Conservation (phyloP, 2,888 invertebrate genomes). For the Sarcophaga rosellei region DNA sequence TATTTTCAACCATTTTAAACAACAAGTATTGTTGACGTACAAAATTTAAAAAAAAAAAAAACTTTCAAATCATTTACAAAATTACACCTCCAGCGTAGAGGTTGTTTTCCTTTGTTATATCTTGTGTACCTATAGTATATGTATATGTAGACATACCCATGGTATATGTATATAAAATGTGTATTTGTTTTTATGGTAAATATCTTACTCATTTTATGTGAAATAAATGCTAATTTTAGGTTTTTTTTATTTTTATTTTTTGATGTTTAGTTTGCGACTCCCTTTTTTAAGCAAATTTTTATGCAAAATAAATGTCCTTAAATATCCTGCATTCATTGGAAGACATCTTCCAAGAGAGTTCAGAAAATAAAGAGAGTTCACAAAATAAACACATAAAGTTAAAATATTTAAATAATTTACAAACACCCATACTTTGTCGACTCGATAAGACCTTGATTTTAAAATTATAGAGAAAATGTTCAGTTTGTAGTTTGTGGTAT, state of each 20-base stretch:
- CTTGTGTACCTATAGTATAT: background rate
- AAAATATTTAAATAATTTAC: no score
- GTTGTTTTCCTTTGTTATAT: background rate
- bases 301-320: slow-evolving; percentile 50
- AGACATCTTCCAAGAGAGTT: no score
- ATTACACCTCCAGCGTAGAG: slow-evolving; percentile 13
- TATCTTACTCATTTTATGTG: slow-evolving; percentile 32
- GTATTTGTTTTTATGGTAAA: background rate
- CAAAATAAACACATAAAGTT: no score
- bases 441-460: no score
- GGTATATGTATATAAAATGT: background rate
- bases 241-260: slow-evolving; percentile 1
- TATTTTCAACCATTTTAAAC: background rate
- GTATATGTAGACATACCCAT: background rate
- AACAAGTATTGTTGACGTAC: background rate
- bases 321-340: background rate
- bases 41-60: background rate
- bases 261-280: background rate
- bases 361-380: no score
- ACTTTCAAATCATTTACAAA: slow-evolving; percentile 31
- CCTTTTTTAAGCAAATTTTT: slow-evolving; percentile 12
- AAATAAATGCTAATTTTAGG: slow-evolving; percentile 61
- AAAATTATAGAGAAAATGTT: no score
- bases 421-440: no score
- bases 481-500: no score